Base-by-base conservation (phyloP, 2,113 vertebrate genomes). In the Lethenteron camtschaticum region DNA sequence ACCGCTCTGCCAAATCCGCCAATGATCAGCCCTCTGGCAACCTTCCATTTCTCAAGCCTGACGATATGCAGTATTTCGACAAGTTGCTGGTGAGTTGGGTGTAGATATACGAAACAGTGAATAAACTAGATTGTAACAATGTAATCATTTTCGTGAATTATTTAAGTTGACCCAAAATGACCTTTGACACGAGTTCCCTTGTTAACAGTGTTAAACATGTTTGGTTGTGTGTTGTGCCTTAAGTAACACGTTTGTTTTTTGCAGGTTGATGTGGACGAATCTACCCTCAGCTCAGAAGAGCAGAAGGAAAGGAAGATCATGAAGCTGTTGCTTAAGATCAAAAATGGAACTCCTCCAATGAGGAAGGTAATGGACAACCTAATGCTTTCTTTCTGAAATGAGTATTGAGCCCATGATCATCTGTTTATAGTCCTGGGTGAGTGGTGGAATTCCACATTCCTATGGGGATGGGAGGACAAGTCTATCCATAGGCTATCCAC, bases 261-360 rank as follows among this genome's bases (percentile, higher is more conserved):
- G 56, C 56, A 99, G 94, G 92, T 99, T 74, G 94, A 99, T 80
- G 94, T 99, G 71, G 92, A 99, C 72, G 94, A 99, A 77, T 95
- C 94, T 16, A 99, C 92, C 8, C 81, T 99, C 74, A 96, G 89
- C 76, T 90, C 94, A 1, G 94, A 99, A 76, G 94, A 99, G 60
- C 94, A 99, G 75, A 99, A 99, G 70, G 94, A 99, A 72, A 85
- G 94, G 75, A 99, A 99, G 83, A 99, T 99, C 75, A 99, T 99
- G 94, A 99, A 99, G 73, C 79, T 99, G 69, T 85, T 99, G 73
- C 79, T 99, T 76, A 99, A 99, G 80, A 96, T 99, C 70, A 99
- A 99, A 77, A 99, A 97, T 68, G 94, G 94, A 73, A 99, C 94
- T 3, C 94, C 94, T 68, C 94, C 94, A 63, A 99, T 99, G 94